These are phyloP conservation scores for Drosophila nasuta DNA, from an alignment of 1,140 invertebrate species.

Conservation along the genomic window DNA sequence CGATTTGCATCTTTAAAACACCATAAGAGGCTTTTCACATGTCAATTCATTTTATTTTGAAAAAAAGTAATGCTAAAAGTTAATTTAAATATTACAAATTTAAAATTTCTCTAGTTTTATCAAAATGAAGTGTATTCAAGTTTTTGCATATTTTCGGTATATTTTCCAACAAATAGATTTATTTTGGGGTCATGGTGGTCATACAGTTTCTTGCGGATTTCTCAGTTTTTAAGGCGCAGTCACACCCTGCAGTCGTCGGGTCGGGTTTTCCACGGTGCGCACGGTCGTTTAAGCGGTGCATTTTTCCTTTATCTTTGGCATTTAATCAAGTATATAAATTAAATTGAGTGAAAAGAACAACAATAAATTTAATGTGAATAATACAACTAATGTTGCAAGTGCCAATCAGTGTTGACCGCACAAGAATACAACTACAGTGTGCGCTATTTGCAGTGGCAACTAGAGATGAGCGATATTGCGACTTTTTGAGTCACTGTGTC, in stretches of 20 bases:
- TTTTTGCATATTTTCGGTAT: neutral
- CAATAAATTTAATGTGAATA: neutral
- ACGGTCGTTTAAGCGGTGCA: conserved; percentile 39
- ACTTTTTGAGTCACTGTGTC: conserved; percentile 27
- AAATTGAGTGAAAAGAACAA: conserved; percentile 14
- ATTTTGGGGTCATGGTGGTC: neutral
- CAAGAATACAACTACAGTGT: neutral
- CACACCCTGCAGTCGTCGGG: conserved; percentile 36
- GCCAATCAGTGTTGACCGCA: neutral
- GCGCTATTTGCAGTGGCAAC: conserved; percentile 5
- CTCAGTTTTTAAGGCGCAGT: conserved; percentile 12
- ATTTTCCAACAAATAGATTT: neutral
- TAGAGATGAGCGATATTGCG: conserved; percentile 47
- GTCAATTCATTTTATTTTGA: no score
- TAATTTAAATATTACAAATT: neutral
- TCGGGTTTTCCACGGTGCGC: conserved; percentile 41
- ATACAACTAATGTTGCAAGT: neutral
- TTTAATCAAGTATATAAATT: conserved; percentile 40
- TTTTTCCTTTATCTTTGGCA: conserved; percentile 32
- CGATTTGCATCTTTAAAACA: no score
- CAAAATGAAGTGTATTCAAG: neutral
- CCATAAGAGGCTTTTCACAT: no score
- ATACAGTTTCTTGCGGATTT: conserved; percentile 15
- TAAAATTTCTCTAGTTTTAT: neutral
- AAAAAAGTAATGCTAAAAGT: no score